phyloP scores from a whole-genome alignment of 2,888 invertebrate genomes.

The Belgica antarctica region DNA sequence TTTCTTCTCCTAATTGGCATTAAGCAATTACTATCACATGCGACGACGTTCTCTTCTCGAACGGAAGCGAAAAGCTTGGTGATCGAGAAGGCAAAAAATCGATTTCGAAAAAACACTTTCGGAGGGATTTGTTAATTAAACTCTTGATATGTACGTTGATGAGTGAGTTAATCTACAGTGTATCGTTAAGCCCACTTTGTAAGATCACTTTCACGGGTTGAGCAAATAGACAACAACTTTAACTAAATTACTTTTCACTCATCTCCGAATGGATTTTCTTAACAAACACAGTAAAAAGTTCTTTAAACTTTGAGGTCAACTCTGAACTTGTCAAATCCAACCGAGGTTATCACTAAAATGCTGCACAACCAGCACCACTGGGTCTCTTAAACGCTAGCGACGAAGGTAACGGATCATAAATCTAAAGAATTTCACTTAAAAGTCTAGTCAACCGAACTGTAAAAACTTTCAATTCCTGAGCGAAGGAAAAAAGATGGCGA shows the following conservation, averaged over 20 bases:
- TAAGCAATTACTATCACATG: slow-evolving; percentile 13
- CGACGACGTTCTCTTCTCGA: too few relatives aligned
- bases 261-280: background rate
- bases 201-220: background rate
- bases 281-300: background rate
- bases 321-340: background rate
- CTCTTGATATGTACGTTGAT: slow-evolving; percentile 23
- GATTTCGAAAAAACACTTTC: slow-evolving; percentile 7
- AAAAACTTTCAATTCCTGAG: slow-evolving; percentile 26
- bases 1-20: background rate
- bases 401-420: too few relatives aligned
- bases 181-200: slow-evolving; percentile 11
- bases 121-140: too few relatives aligned
- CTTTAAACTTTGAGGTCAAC: background rate
- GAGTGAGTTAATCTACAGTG: slow-evolving; percentile 6
- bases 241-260: background rate
- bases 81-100: background rate
- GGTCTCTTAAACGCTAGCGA: too few relatives aligned
- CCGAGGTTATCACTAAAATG: too few relatives aligned
- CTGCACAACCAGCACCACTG: too few relatives aligned
- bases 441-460: background rate
- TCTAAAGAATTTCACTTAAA: background rate
- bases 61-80: too few relatives aligned
- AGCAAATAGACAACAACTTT: background rate
- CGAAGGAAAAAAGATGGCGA: slow-evolving; percentile 40